phyloP scores from a whole-genome alignment of 2,888 invertebrate species.

The Scaptomyza caliginosa region DNA sequence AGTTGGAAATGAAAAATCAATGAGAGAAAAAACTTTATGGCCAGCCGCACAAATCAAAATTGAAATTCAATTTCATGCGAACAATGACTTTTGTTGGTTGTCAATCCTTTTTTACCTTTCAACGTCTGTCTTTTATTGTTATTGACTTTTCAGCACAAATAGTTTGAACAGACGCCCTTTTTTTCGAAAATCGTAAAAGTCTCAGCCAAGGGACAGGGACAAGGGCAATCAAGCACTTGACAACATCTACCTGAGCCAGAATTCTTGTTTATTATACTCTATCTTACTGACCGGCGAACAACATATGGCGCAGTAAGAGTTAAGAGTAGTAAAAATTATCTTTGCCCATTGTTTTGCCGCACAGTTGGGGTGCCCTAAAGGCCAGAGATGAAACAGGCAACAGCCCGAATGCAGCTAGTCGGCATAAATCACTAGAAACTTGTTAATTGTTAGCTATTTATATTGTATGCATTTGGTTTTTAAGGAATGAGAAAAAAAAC shows the following conservation, averaged over 20 bases:
- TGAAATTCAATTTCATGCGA: conserved; percentile 62
- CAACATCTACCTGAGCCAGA: conserved; percentile 22
- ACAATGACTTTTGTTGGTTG: conserved; percentile 48
- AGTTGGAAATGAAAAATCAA: conserved; percentile 64
- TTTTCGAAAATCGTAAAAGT: conserved; percentile 48
- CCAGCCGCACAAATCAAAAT: conserved; percentile 56
- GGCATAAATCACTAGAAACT: conserved; percentile 76
- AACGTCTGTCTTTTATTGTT: too few relatives aligned
- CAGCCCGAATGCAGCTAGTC: conserved; percentile 27
- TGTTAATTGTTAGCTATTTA: conserved; percentile 77
- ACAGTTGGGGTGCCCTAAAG: conserved; percentile 74
- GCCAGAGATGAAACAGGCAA: conserved; percentile 38
- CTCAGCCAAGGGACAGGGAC: conserved; percentile 2
- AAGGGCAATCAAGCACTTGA: conserved; percentile 4
- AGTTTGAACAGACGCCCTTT: conserved; percentile 48
- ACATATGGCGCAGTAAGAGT: conserved; percentile 64
- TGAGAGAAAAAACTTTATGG: conserved; percentile 51
- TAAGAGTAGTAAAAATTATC: conserved; percentile 71
- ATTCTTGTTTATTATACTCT: not conserved
- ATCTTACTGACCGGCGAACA: conserved; percentile 23
- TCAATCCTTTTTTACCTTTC: not conserved
- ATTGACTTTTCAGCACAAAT: conserved; percentile 62
- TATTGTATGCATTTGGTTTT: conserved; percentile 72
- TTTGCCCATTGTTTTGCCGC: conserved; percentile 64
- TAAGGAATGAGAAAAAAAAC: conserved; percentile 8